Evolutionary conservation across 2,888 invertebrate genomes (phyloP).

Genomic region (Hydrotaea diabolus): DNA sequence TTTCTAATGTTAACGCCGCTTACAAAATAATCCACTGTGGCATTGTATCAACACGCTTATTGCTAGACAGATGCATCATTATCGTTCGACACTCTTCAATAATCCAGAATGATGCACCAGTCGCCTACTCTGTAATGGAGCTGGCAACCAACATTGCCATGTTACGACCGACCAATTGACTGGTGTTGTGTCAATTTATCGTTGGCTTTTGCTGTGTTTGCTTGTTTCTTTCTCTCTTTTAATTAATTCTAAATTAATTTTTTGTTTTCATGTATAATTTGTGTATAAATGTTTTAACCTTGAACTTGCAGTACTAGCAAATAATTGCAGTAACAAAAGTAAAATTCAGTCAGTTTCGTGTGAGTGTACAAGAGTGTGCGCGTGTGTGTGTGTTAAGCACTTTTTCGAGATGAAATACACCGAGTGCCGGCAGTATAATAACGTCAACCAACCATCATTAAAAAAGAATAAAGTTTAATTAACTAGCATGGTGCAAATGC

Average conservation of each 20-base stretch:
- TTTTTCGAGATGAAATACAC: constrained; percentile 20
- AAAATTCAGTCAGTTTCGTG: constrained; percentile 7
- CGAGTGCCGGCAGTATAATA: constrained; percentile 23
- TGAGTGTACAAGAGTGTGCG: background rate
- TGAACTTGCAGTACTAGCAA: constrained; percentile 64
- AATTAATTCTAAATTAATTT: constrained; percentile 28
- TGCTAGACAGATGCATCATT: too few relatives aligned
- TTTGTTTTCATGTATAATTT: constrained; percentile 23
- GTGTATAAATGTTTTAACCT: constrained; percentile 53
- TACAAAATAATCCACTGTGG: too few relatives aligned
- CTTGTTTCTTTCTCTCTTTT: background rate
- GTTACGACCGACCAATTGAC: background rate
- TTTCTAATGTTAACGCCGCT: too few relatives aligned
- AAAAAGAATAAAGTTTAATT: constrained; percentile 63
- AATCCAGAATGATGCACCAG: background rate
- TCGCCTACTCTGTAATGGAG: background rate
- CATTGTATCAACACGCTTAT: too few relatives aligned
- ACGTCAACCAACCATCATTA: constrained; percentile 64
- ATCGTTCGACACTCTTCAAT: too few relatives aligned
- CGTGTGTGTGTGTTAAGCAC: constrained; percentile 10
- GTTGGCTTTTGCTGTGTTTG: background rate
- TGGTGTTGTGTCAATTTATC: background rate
- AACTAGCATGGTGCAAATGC: constrained; percentile 26
- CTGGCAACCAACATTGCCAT: background rate
- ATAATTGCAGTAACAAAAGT: constrained; percentile 51